Percentiles rank a stretch among this genome's conserved stretches.
phyloP scores from a whole-genome alignment of 2,888 invertebrate genomes.

The Eupithecia exiguata region DNA sequence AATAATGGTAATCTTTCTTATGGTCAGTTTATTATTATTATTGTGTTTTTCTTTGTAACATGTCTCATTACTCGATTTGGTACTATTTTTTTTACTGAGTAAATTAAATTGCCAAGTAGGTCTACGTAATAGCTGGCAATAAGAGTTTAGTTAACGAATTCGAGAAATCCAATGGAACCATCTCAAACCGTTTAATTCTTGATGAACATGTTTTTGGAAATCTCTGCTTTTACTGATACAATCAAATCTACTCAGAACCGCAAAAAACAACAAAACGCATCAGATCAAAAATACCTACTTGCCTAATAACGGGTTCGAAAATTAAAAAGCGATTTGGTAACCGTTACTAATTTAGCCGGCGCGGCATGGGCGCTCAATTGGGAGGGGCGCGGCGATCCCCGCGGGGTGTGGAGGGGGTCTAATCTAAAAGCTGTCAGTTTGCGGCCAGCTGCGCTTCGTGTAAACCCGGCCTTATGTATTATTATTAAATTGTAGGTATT shows the following conservation, averaged over 20 bases:
- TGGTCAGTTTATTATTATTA: background rate
- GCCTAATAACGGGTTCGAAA: slow-evolving; percentile 74
- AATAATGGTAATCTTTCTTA: background rate
- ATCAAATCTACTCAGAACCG: background rate
- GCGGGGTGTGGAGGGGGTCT: slow-evolving; percentile 61
- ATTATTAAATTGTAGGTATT: slow-evolving; percentile 6
- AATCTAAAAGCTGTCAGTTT: slow-evolving; percentile 83
- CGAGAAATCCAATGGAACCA: background rate
- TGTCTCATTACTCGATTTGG: background rate
- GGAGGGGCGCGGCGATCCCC: slow-evolving; percentile 61
- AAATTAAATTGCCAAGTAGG: too few relatives aligned
- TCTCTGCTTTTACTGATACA: background rate
- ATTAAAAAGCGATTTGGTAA: slow-evolving; percentile 83
- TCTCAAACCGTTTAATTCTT: background rate
- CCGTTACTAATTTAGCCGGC: slow-evolving; percentile 81
- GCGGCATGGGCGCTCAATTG: slow-evolving; percentile 75
- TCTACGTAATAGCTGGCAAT: background rate
- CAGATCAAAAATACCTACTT: slow-evolving; percentile 55
- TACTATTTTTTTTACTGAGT: too few relatives aligned
- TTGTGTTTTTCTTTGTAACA: background rate
- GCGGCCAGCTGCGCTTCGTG: slow-evolving; percentile 74
- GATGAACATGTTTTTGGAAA: background rate
- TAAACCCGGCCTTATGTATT: slow-evolving; percentile 63
- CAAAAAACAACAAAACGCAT: slow-evolving; percentile 48
- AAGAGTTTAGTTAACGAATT: background rate